Evolutionary conservation across 2,797 vertebrate species (phyloP), one percentile per base, ranked within the genome.

Genomic region (Semotilus atromaculatus): DNA sequence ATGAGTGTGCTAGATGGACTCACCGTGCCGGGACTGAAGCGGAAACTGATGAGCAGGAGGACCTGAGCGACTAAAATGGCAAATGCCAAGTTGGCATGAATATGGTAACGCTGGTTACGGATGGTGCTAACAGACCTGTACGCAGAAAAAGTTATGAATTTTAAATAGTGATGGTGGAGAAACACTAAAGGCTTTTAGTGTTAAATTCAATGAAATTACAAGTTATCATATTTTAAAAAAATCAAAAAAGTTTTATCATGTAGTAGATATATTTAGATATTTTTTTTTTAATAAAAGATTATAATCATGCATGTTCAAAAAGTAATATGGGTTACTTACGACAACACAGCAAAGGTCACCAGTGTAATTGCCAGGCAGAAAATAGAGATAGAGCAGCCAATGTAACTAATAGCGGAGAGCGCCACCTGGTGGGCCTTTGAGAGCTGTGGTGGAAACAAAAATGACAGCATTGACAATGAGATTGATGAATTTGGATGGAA

Each of bases 61-160:
- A 97, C 95, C 94, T 99, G 97, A 10, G 97, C 98, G 90, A 98
- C 96, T 88, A 99, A 93, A 85, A 99, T 96, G 7, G 98, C 96
- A 0, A 97, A 97, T 68, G 97, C 97, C 86, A 99, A 93, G 91
- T 99, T 99, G 91, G 97, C 97, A 0, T 99, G 98, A 93, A 99
- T 99, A 91, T 99, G 98, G 92, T 99, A 98, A 53, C 98, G 97
- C 85, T 99, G 98, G 92, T 97, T 99, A 43, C 97, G 94, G 80
- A 99, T 98, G 89, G 97, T 98, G 90, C 97, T 99, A 75, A 98
- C 98, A 0, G 98, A 99, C 84, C 98, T 99, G 92, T 21, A 87
- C 3, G 66, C 14, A 85, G n/a, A 83, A 23, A 53, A 88, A 60
- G 31, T 3, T 23, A 53, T n/a, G 29, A 55, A 58, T 53, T 70